phyloP scores from a whole-genome alignment of 2,797 vertebrate genomes.

The Bucorvus abyssinicus region DNA sequence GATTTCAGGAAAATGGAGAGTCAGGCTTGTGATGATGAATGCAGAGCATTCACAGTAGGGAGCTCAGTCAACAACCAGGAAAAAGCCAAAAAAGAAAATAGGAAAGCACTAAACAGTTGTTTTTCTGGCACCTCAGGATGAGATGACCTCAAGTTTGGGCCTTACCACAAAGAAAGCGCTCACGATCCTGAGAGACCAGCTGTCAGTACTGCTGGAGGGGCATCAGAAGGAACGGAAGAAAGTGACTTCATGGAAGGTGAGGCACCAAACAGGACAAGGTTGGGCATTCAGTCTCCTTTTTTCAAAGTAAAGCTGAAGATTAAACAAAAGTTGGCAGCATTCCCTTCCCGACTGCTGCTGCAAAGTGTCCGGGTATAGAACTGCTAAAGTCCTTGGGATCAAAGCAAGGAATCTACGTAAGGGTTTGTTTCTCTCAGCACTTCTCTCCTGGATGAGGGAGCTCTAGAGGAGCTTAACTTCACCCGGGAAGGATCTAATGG shows the following conservation, averaged over 20 bases:
- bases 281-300: neutral
- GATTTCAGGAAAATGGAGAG: neutral
- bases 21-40: neutral
- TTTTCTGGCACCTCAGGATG: constrained; percentile 76
- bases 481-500: neutral
- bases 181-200: constrained; percentile 86
- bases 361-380: neutral
- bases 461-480: neutral
- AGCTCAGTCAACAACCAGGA: neutral
- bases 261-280: neutral
- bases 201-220: constrained; percentile 86
- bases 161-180: constrained; percentile 91
- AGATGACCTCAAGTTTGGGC: constrained; percentile 83
- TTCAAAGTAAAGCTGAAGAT: neutral
- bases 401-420: neutral
- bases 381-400: neutral
- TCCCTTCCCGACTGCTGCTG: neutral
- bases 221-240: constrained; percentile 82
- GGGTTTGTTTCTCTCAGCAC: neutral
- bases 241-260: constrained; percentile 81
- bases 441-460: neutral
- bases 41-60: neutral
- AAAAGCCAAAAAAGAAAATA: neutral
- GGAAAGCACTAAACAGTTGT: neutral
- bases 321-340: neutral